Evolutionary conservation across 2,797 vertebrate genomes (phyloP).

Genomic region (Gadopsis bispinosus): DNA sequence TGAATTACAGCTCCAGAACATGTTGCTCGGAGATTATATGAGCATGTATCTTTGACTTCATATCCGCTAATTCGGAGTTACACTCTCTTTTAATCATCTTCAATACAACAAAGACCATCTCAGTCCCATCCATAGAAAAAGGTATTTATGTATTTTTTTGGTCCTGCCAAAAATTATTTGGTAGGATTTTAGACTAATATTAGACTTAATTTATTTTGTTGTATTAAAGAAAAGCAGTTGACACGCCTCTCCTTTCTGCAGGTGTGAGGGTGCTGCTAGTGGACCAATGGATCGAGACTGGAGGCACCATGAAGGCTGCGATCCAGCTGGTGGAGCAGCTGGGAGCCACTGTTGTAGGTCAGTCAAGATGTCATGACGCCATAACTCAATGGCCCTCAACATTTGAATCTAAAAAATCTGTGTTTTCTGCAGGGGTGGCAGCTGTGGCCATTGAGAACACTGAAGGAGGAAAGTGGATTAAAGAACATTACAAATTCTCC

Average conservation of each 20-base stretch:
- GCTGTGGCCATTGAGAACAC: slow-evolving; percentile 91
- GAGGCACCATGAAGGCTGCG: slow-evolving; percentile 91
- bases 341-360: slow-evolving; percentile 88
- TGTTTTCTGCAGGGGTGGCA: slow-evolving; percentile 81
- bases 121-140: too few species aligned
- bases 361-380: background rate
- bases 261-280: slow-evolving; percentile 88
- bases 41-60: background rate
- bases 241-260: slow-evolving; percentile 48
- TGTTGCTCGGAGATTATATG: background rate
- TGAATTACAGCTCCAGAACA: background rate
- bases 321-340: slow-evolving; percentile 87
- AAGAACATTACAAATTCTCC: slow-evolving; percentile 86
- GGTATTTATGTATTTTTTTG: too few species aligned
- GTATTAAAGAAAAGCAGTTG: too few species aligned
- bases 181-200: too few species aligned
- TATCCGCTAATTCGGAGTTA: background rate
- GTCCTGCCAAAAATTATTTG: too few species aligned
- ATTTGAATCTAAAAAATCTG: background rate
- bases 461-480: slow-evolving; percentile 89
- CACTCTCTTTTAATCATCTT: background rate
- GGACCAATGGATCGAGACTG: slow-evolving; percentile 93
- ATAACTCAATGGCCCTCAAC: background rate
- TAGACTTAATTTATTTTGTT: too few species aligned
- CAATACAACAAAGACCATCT: background rate